Evolutionary conservation across 35 echinoderm and acorn worm genomes (phyloP).

Genomic region (Ophiothrix spiculata): DNA sequence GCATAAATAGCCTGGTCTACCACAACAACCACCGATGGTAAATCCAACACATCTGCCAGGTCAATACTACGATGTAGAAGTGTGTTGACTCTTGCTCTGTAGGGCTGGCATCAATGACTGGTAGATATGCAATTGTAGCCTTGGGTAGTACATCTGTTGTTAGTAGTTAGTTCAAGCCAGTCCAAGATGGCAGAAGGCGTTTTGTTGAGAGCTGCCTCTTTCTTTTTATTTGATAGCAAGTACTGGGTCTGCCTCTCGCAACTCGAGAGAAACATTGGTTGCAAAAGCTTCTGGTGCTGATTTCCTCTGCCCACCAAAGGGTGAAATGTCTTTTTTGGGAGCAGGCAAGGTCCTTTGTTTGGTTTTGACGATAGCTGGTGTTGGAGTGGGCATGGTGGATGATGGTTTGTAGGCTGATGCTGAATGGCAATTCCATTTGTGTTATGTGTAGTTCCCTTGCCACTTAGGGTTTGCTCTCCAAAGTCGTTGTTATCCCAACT

Average conservation of each 20-base stretch:
- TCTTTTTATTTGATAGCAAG: background rate
- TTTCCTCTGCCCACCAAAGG: background rate
- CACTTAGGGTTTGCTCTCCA: conserved; percentile 63
- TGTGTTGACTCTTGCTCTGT: conserved; percentile 65
- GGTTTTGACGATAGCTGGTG: background rate
- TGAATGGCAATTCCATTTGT: conserved; percentile 66
- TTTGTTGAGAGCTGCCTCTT: background rate
- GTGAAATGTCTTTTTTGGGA: background rate
- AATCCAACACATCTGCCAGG: conserved; percentile 31
- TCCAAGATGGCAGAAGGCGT: conserved; percentile 3
- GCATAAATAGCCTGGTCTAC: conserved; percentile 62
- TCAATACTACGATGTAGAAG: conserved; percentile 41
- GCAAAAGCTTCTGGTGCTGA: background rate
- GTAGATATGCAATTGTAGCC: conserved; percentile 9
- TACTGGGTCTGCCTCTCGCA: background rate
- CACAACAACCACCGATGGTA: conserved; percentile 43
- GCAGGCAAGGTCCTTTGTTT: background rate
- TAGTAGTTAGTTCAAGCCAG: conserved; percentile 15
- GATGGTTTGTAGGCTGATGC: background rate
- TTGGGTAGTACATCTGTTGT: background rate
- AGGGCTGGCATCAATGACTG: conserved; percentile 21
- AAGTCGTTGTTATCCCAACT: conserved; percentile 85
- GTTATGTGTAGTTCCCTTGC: conserved; percentile 70
- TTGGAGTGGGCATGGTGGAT: background rate
- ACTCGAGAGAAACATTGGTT: background rate